Percentiles rank a stretch among this genome's conserved stretches.
Evolutionary conservation across 2,888 invertebrate species (phyloP).

Genomic region (Drosophila formosana): DNA sequence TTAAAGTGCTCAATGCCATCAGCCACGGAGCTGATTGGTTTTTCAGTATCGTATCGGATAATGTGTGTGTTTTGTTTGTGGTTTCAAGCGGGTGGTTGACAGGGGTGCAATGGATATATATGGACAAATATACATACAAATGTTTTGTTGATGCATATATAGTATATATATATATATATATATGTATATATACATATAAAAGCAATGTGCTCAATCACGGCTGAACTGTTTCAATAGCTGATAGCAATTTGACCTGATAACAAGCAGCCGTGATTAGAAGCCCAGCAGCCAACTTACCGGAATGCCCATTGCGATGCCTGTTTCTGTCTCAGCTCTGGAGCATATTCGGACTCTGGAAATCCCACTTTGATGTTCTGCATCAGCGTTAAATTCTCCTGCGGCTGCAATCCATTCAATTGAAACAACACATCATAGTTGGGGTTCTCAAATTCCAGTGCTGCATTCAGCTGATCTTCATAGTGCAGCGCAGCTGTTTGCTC

Average conservation of each 20-base stretch:
- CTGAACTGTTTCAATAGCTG: constrained; percentile 22
- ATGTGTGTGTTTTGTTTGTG: constrained; percentile 4
- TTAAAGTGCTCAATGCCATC: constrained; percentile 98
- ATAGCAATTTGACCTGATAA: constrained; percentile 6
- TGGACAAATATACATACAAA: constrained; percentile 38
- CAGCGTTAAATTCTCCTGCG: constrained; percentile 80
- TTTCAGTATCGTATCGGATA: not conserved
- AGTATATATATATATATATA: not conserved
- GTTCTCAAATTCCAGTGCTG: constrained; percentile 94
- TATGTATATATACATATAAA: no score
- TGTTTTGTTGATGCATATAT: constrained; percentile 24
- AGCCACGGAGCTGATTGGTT: constrained; percentile 89
- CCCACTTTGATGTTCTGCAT: constrained; percentile 87
- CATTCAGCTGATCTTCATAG: constrained; percentile 93
- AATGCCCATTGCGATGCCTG: constrained; percentile 98
- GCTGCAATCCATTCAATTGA: constrained; percentile 87
- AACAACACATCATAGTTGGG: constrained; percentile 94
- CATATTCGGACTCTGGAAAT: constrained; percentile 93
- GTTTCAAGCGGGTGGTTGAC: constrained; percentile 7
- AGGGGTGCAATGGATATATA: constrained; percentile 31
- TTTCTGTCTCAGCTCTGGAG: constrained; percentile 92
- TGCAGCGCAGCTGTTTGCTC: constrained; percentile 85
- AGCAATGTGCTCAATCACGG: constrained; percentile 22
- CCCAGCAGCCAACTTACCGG: constrained; percentile 85
- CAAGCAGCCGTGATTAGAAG: constrained; percentile 11